Conservation (phyloP, 2,888 invertebrate species). For the Notocelia uddmanniana region DNA sequence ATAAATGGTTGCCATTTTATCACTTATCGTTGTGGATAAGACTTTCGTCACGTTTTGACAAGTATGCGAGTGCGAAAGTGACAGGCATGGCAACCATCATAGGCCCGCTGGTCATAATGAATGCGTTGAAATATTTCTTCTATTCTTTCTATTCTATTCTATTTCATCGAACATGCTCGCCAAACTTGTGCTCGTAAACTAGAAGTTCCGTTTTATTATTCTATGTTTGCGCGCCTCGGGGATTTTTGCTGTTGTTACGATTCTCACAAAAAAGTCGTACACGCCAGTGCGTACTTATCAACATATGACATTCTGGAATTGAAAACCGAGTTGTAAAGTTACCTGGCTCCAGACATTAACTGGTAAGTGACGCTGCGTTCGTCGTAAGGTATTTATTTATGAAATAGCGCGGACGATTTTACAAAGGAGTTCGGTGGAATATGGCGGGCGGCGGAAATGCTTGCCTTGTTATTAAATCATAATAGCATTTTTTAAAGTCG, state of each 20-base stretch:
- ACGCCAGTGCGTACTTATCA: not conserved
- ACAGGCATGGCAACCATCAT: too few relatives aligned
- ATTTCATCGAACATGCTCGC: constrained; percentile 12
- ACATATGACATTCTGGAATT: not conserved
- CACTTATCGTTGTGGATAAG: too few relatives aligned
- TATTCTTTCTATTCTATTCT: too few relatives aligned
- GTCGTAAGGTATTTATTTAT: constrained; percentile 48
- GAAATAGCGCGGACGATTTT: constrained; percentile 36
- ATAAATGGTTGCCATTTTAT: too few relatives aligned
- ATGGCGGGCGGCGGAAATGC: constrained; percentile 6
- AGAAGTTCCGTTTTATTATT: constrained; percentile 64
- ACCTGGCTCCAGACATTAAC: constrained; percentile 55
- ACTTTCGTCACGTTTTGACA: too few relatives aligned
- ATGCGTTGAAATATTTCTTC: not conserved
- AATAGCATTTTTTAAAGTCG: not conserved
- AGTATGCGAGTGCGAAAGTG: too few relatives aligned
- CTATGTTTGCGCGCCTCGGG: constrained; percentile 54
- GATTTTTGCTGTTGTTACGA: constrained; percentile 56
- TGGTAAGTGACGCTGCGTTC: constrained; percentile 45
- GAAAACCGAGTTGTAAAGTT: constrained; percentile 53
- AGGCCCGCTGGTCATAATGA: too few relatives aligned
- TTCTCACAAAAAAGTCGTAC: not conserved
- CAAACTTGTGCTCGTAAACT: constrained; percentile 52
- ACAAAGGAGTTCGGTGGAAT: constrained; percentile 40
- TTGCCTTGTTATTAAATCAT: not conserved